These are phyloP conservation scores for Acanthurus tractus DNA, from an alignment of 2,797 vertebrate genomes.

Conservation along the genomic window DNA sequence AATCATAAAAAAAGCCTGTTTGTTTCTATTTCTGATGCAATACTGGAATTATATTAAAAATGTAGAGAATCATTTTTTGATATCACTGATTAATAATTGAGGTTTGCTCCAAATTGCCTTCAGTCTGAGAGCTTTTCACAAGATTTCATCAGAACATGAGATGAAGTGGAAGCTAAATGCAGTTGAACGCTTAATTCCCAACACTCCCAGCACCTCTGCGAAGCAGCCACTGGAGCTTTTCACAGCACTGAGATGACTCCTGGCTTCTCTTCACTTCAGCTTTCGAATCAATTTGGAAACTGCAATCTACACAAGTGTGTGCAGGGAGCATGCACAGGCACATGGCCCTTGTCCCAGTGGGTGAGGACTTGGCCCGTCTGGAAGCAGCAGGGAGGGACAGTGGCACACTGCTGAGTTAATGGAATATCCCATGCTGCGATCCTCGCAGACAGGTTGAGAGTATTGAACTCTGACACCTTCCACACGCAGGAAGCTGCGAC, in stretches of 20 bases:
- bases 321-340: slow-evolving; percentile 29
- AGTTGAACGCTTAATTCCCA: slow-evolving; percentile 44
- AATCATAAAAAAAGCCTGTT: neutral
- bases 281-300: slow-evolving; percentile 52
- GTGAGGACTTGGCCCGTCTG: slow-evolving; percentile 45
- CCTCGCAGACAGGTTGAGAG: slow-evolving; percentile 63
- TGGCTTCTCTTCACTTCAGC: slow-evolving; percentile 5
- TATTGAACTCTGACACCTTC: slow-evolving; percentile 61
- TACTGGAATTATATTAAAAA: neutral
- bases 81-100: slow-evolving; percentile 33
- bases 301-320: slow-evolving; percentile 22
- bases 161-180: slow-evolving; percentile 50
- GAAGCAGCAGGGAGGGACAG: slow-evolving; percentile 68
- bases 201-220: slow-evolving; percentile 35
- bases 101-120: slow-evolving; percentile 11
- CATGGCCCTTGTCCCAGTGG: slow-evolving; percentile 38
- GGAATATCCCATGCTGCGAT: slow-evolving; percentile 67
- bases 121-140: slow-evolving; percentile 48
- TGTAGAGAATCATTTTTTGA: slow-evolving; percentile 18
- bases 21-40: slow-evolving; percentile 16
- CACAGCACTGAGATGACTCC: slow-evolving; percentile 39
- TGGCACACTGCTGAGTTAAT: slow-evolving; percentile 77
- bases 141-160: slow-evolving; percentile 56
- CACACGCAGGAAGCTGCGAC: slow-evolving; percentile 42
- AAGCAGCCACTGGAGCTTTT: slow-evolving; percentile 41